Evolutionary conservation across 1,140 invertebrate genomes (phyloP), one percentile per base, ranked within the genome.

Genomic region (Thaumetopoea pityocampa): DNA sequence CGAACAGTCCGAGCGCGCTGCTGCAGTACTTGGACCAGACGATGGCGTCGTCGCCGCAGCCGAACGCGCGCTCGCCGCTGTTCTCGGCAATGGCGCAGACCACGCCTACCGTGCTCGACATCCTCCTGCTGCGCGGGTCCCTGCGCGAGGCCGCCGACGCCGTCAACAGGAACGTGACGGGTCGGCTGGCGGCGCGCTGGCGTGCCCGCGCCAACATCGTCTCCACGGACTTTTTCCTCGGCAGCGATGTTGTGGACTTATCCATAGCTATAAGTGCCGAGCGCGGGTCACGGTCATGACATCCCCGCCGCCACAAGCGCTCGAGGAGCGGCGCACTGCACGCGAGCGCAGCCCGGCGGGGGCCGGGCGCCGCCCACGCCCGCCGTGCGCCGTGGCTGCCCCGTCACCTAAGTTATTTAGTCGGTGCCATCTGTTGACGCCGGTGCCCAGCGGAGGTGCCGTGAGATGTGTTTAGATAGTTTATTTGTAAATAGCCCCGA

Each of bases 81-180:
- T 92, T 91, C 89, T 92, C 93, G 0, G 89, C 91, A 1, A 94
- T 94, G 93, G 92, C 92, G 0, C 92, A 95, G 74, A 86, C 93
- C 14, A 95, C 94, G 0, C 92, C 93, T 1, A 87, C 86, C 8
- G 85, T 90, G 0, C 71, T 91, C 18, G 92, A 93, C 40, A 85
- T 94, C 20, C 73, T 94, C 4, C 87, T 93, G 27, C 50, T 76
- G 1, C 78, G 87, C 22, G 89, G 89, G 4, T 92, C 91, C 4
- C 67, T 95, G 8, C 76, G 93, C 9, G 86, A 89, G 10, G 87
- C 93, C 65, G 92, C 93, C 0, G 88, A 94, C 52, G 77, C 71
- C 0, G 88, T 92, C 5, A 94, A 94, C 66, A 73, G 87, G 23
- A 87, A 91, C 56, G 84, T 93, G 0, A 93, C 91, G 0, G 69